Evolutionary conservation across 2,113 vertebrate genomes (phyloP).

Genomic region (Ranitomeya imitator): DNA sequence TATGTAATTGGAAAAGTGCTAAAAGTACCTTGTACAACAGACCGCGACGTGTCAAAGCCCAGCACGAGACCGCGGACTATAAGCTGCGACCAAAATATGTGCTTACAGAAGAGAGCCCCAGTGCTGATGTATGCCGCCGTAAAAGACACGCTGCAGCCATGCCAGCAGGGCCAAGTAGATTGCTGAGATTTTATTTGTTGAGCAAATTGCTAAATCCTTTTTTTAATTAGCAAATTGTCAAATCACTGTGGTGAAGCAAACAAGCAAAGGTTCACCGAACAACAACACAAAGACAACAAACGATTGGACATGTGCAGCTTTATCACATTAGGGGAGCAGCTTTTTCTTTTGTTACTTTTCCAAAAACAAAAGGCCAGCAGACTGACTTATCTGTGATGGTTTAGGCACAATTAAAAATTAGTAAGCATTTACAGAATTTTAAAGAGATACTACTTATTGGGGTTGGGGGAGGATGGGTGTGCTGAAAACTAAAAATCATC

Average conservation of each 20-base stretch:
- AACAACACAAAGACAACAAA: conserved; percentile 18
- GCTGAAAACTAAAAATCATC: too few relatives aligned
- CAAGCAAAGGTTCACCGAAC: conserved; percentile 2
- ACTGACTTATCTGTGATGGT: background rate
- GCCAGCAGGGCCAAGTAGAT: conserved; percentile 11
- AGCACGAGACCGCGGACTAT: background rate
- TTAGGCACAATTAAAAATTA: background rate
- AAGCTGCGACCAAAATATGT: conserved; percentile 11
- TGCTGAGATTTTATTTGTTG: conserved; percentile 4
- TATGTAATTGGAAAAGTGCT: background rate
- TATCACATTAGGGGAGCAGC: conserved; percentile 2
- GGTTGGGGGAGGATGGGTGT: too few relatives aligned
- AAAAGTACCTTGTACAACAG: background rate
- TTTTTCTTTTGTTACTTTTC: background rate
- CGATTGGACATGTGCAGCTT: conserved; percentile 23
- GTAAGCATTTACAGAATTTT: background rate
- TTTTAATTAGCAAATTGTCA: conserved; percentile 44
- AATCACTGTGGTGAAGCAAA: conserved; percentile 30
- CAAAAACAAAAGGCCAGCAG: background rate
- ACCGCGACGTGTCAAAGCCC: background rate
- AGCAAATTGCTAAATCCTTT: conserved; percentile 25
- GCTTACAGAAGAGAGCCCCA: background rate
- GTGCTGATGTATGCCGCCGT: background rate
- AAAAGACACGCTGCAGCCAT: background rate
- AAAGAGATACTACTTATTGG: background rate